A percentile compares a stretch with the other conserved stretches of the same genome.
phyloP scores from a whole-genome alignment of 2,888 invertebrate genomes.

The Parelbella ahira region DNA sequence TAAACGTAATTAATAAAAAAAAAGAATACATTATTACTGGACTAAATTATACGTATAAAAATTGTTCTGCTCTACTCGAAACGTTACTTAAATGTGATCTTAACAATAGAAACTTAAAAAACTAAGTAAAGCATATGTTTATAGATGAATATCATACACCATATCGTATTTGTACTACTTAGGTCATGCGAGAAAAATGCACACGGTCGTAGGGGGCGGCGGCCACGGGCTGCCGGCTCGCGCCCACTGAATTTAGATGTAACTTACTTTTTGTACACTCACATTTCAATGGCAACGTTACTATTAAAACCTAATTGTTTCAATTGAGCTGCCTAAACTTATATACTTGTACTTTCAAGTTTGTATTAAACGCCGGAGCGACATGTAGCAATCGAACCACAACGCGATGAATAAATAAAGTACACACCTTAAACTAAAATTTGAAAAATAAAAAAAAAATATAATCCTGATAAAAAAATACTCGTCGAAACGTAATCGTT shows the following conservation, averaged over 20 bases:
- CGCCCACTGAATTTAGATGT: conserved; percentile 7
- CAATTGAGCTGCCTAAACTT: conserved; percentile 43
- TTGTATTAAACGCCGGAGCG: conserved; percentile 8
- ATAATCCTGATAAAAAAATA: conserved; percentile 2
- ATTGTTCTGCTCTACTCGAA: conserved; percentile 44
- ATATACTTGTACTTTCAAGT: conserved; percentile 32
- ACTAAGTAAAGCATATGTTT: conserved; percentile 76
- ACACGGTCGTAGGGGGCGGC: conserved; percentile 9
- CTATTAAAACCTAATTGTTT: conserved; percentile 38
- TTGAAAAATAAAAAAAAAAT: neutral
- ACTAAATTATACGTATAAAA: conserved; percentile 58
- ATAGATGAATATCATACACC: conserved; percentile 67
- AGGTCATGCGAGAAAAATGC: conserved; percentile 47
- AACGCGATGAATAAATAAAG: no score
- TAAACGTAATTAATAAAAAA: conserved; percentile 25
- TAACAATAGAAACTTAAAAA: conserved; percentile 45
- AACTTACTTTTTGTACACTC: conserved; percentile 35
- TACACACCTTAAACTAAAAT: no score
- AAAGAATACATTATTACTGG: conserved; percentile 29
- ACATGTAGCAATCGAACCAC: conserved; percentile 11
- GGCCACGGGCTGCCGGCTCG: neutral
- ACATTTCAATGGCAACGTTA: conserved; percentile 43
- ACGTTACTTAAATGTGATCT: conserved; percentile 46
- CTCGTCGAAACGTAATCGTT: neutral
- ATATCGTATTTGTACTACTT: conserved; percentile 75